Conservation (phyloP, 2,888 invertebrate species). For the Petrolisthes manimaculis region DNA sequence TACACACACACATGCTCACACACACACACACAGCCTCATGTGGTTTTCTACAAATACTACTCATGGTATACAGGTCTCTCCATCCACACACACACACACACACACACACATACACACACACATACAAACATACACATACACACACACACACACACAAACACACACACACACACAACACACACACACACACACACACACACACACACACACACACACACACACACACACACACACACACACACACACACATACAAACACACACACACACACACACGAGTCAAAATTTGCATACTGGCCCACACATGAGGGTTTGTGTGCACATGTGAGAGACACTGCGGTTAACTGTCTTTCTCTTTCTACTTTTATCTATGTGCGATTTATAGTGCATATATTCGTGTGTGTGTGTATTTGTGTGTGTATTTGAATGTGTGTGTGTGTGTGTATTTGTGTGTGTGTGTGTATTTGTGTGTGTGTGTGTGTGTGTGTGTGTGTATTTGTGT, state of each 20-base stretch:
- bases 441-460: conserved; percentile 8
- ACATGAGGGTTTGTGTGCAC: not conserved
- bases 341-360: no score
- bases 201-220: not conserved
- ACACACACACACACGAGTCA: conserved; percentile 31
- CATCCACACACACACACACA: no score
- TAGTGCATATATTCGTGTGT: no score
- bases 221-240: conserved; percentile 28
- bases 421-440: not conserved
- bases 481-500: not conserved
- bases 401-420: conserved; percentile 9
- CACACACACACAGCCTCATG: not conserved
- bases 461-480: conserved; percentile 10
- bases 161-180: not conserved
- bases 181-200: conserved; percentile 29
- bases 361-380: no score
- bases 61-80: not conserved
- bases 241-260: not conserved
- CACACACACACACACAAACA: no score
- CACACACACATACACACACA: no score
- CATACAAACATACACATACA: no score
- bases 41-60: not conserved
- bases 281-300: not conserved
- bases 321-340: not conserved
- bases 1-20: not conserved